A percentile compares a stretch with the other conserved stretches of the same genome.
phyloP scores from a whole-genome alignment of 2,797 vertebrate genomes.

The Rousettus madagascariensis region DNA sequence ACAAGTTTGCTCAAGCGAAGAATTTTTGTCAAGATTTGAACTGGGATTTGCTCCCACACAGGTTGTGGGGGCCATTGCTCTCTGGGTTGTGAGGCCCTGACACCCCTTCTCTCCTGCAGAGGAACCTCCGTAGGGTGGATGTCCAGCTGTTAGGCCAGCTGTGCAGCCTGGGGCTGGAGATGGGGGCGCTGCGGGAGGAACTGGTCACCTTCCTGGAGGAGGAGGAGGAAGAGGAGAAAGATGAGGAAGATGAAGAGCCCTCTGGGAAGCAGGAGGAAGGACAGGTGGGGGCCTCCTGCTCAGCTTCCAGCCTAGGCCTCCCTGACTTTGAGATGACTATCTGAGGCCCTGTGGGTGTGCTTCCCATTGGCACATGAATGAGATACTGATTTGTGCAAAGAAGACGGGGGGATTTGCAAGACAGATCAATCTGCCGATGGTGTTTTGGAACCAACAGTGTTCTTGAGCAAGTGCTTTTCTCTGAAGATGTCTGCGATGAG shows the following conservation, averaged over 20 bases:
- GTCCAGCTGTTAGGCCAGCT: constrained; percentile 68
- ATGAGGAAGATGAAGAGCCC: constrained; percentile 12
- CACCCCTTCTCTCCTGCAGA: not conserved
- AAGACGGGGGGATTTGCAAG: not conserved
- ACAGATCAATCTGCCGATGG: not conserved
- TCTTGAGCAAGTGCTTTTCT: not conserved
- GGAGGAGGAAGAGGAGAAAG: constrained; percentile 13
- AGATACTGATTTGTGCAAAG: not conserved
- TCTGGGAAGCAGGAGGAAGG: constrained; percentile 14
- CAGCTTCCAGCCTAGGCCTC: not conserved
- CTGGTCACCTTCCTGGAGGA: constrained; percentile 55
- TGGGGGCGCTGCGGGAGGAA: constrained; percentile 66
- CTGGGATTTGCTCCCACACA: not conserved
- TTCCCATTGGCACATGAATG: not conserved
- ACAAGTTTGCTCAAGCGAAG: not conserved
- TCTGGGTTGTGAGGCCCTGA: not conserved
- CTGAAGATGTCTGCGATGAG: not conserved
- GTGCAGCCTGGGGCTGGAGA: constrained; percentile 71
- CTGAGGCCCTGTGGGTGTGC: not conserved
- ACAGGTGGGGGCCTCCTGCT: not conserved
- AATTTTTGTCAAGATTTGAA: not conserved
- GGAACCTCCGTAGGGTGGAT: constrained; percentile 57
- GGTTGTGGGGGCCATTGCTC: not conserved
- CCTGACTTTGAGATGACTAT: constrained; percentile 77
- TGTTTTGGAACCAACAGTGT: not conserved